A percentile compares a stretch with the other conserved stretches of the same genome.
These are phyloP conservation scores for Sciurus carolinensis DNA, from an alignment of 2,797 vertebrate species.

Conservation along the genomic window DNA sequence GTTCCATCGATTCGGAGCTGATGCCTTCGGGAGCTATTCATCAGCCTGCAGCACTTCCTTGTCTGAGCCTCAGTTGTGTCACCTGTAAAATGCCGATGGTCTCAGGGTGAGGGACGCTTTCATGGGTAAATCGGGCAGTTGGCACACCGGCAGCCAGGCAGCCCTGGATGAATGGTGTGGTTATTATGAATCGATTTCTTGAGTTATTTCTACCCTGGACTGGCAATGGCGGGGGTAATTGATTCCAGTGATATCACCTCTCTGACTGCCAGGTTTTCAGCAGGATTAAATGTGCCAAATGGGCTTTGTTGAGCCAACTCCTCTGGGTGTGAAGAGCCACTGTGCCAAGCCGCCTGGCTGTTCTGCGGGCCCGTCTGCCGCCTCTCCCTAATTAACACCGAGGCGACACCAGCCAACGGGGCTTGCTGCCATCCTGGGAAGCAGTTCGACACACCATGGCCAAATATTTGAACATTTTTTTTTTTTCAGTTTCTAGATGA, in stretches of 20 bases:
- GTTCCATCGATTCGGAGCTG: not conserved
- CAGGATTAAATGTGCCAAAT: slow-evolving; percentile 49
- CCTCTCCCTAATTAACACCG: slow-evolving; percentile 2
- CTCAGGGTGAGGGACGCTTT: not conserved
- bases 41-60: not conserved
- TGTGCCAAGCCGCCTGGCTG: slow-evolving; percentile 39
- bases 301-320: slow-evolving; percentile 67
- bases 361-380: not conserved
- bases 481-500: not conserved
- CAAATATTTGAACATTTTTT: slow-evolving; percentile 36
- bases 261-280: slow-evolving; percentile 64
- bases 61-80: not conserved
- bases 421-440: not conserved
- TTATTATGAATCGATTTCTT: not conserved
- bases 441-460: not conserved
- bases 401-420: not conserved
- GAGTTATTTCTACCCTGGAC: slow-evolving; percentile 62
- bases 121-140: not conserved
- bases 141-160: not conserved
- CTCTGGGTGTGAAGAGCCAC: not conserved
- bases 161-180: not conserved
- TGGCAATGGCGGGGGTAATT: not conserved
- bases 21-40: fast-evolving
- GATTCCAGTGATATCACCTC: slow-evolving; percentile 47
- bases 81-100: not conserved